These are phyloP conservation scores for Eurytoma adleriae DNA, from an alignment of 2,888 invertebrate species.

Conservation along the genomic window DNA sequence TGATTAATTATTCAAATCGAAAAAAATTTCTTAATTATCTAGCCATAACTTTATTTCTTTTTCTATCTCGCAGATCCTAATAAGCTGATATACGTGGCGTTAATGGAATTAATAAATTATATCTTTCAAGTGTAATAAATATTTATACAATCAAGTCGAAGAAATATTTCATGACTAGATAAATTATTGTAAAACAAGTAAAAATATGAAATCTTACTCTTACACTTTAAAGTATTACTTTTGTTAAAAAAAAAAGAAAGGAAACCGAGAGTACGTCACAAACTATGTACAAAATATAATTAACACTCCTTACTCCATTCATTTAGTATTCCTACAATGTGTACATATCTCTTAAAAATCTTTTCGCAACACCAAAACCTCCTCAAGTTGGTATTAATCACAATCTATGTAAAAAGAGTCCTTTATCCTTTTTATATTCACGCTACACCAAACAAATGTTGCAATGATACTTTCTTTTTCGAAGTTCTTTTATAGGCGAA, in stretches of 20 bases:
- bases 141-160: too few species aligned
- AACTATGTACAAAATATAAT: conserved; percentile 44
- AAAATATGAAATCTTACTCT: conserved; percentile 27
- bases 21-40: too few species aligned
- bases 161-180: too few species aligned
- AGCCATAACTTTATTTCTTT: too few species aligned
- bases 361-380: background rate
- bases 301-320: conserved; percentile 9
- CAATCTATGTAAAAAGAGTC: conserved; percentile 1
- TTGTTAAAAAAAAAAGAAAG: background rate
- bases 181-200: background rate
- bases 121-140: too few species aligned
- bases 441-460: conserved; percentile 84
- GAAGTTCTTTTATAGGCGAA: conserved; percentile 84
- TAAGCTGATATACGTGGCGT: too few species aligned
- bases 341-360: conserved; percentile 16
- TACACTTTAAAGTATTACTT: conserved; percentile 17
- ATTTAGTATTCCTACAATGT: conserved; percentile 18
- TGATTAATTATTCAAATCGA: too few species aligned
- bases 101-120: too few species aligned
- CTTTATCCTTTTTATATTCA: conserved; percentile 50
- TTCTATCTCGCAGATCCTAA: too few species aligned
- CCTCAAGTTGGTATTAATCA: conserved; percentile 7
- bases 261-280: conserved; percentile 43
- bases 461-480: conserved; percentile 85